Evolutionary conservation across 2,113 vertebrate species (phyloP).

Genomic region (Myodes glareolus): DNA sequence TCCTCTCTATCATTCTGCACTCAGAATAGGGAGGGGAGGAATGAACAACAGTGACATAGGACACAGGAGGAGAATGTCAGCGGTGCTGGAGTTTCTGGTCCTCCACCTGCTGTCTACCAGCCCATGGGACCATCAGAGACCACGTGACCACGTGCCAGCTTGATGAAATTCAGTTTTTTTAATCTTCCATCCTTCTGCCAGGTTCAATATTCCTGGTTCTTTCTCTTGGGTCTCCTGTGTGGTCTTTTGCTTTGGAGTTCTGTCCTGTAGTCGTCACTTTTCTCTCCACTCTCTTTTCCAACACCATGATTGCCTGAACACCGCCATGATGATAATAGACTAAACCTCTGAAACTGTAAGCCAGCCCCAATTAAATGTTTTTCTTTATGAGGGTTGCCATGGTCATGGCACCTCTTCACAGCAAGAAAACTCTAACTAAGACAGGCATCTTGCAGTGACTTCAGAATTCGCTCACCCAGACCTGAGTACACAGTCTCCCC

Average conservation of each 20-base stretch:
- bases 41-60: neutral
- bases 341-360: neutral
- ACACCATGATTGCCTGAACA: neutral
- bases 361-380: no score
- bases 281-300: neutral
- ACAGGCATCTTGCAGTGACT: no score
- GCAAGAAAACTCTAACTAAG: neutral
- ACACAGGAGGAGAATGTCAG: neutral
- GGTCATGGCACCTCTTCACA: neutral
- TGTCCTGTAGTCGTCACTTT: neutral
- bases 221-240: neutral
- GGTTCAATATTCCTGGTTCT: neutral
- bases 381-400: neutral
- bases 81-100: neutral
- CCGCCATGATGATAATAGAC: neutral
- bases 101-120: neutral
- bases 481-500: neutral
- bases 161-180: neutral
- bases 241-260: neutral
- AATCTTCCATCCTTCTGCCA: neutral
- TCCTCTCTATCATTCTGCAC: neutral
- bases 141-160: neutral
- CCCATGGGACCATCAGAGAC: neutral
- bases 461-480: neutral
- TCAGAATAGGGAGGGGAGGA: neutral